These are phyloP conservation scores for Tortrix viridana DNA, from an alignment of 2,888 invertebrate genomes.

Conservation along the genomic window DNA sequence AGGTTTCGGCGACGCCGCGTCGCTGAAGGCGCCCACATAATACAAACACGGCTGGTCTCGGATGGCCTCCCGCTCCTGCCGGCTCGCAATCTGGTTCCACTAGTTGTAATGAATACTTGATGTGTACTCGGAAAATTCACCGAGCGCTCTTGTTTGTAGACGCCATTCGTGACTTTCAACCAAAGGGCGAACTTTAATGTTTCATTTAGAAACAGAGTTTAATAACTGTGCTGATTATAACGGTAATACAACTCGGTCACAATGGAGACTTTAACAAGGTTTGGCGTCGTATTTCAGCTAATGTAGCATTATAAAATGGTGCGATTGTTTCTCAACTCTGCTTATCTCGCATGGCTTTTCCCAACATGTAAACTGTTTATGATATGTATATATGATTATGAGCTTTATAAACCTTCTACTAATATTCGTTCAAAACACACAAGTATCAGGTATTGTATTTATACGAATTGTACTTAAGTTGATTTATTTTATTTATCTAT, in stretches of 20 bases:
- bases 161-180: constrained; percentile 19
- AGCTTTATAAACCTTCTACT: neutral
- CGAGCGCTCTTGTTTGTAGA: constrained; percentile 23
- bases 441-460: too few relatives aligned
- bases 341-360: constrained; percentile 24
- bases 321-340: constrained; percentile 21
- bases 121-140: constrained; percentile 39
- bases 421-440: too few relatives aligned
- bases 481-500: constrained; percentile 10
- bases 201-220: constrained; percentile 23
- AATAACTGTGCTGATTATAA: constrained; percentile 27
- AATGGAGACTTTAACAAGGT: constrained; percentile 3
- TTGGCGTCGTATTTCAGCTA: constrained; percentile 21
- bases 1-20: constrained; percentile 62
- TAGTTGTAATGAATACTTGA: constrained; percentile 60
- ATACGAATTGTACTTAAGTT: neutral
- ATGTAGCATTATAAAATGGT: constrained; percentile 18
- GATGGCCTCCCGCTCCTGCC: constrained; percentile 32
- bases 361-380: constrained; percentile 16
- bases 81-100: constrained; percentile 55
- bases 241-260: constrained; percentile 14
- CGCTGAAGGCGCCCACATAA: constrained; percentile 54
- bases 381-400: constrained; percentile 10
- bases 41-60: constrained; percentile 47
- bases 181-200: constrained; percentile 31